Base-by-base conservation (phyloP, 2,797 vertebrate species). In the Enoplosus armatus region DNA sequence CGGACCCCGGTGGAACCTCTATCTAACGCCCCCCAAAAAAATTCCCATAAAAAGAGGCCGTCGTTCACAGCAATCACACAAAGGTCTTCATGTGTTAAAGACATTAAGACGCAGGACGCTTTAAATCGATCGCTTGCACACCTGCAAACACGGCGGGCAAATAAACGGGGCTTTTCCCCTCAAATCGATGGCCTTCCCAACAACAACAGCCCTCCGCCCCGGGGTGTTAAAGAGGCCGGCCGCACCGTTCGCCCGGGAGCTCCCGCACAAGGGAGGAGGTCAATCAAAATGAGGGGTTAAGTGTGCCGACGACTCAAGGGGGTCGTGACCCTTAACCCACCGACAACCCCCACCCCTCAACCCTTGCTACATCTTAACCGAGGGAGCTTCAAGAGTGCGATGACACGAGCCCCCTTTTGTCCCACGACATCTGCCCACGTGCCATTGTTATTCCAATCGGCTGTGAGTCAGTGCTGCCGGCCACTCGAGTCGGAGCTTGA, bases 201-300 rank as follows among this genome's bases (percentile, higher is more conserved):
- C 86, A 51, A 73, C 85, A n/a, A n/a, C n/a, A n/a, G n/a, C n/a
- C n/a, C 84, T 63, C 39, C 2, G 2, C 72, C 47, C 39, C 84
- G 79, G 77, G 84, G 2, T 68, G 72, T 91, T 85, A 89, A 85
- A 78, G 75, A 63, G 65, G 56, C 69, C 3, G 53, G 22, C 75
- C 8, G 69, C 75, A n/a, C 41, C 64, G 53, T 62, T 84, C 89
- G 87, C 83, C 62, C 53, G 84, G 85, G 84, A 85, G 74, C 69
- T 70, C 77, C 20, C n/a, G 10, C 79, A 88, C 79, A 89, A 85
- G 88, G 88, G 72, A 54, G 68, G 75, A 85, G 91, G 93, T 95
- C 93, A 93, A 72, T 92, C 73, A 79, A 71, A 89, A 88, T 79
- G 85, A 92, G 91, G 89, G 93, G 93, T 95, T 94, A 95, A 95